Evolutionary conservation across 2,113 vertebrate genomes (phyloP).

Genomic region (Melanostigma gelatinosum): DNA sequence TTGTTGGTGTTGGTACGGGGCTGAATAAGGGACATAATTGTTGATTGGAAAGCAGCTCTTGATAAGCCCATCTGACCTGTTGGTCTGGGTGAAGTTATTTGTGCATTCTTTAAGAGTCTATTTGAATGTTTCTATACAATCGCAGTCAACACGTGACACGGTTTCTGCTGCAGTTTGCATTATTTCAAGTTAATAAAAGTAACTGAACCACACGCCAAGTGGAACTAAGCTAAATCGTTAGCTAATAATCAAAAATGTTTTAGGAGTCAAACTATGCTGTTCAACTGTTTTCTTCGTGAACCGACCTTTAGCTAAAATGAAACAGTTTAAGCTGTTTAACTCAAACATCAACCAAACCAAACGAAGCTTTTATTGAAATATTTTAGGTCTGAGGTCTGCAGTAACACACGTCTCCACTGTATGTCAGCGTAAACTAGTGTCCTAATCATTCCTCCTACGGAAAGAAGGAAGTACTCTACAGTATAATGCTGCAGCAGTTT

Average conservation of each 20-base stretch:
- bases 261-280: not conserved
- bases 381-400: not conserved
- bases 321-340: no score
- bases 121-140: constrained; percentile 8
- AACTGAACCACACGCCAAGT: not conserved
- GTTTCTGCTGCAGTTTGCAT: not conserved
- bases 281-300: not conserved
- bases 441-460: not conserved
- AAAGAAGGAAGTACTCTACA: no score
- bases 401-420: not conserved
- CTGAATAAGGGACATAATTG: constrained; percentile 1
- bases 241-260: not conserved
- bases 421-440: not conserved
- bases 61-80: not conserved
- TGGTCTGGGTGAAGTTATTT: constrained; percentile 1
- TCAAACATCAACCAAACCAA: not conserved
- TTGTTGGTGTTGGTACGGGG: constrained; percentile 8
- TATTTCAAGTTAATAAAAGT: not conserved
- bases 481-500: not conserved
- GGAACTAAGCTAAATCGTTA: not conserved
- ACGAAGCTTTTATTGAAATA: not conserved
- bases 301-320: not conserved
- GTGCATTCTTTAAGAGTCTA: not conserved
- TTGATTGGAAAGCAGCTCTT: constrained; percentile 24
- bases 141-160: not conserved